Base-by-base conservation (phyloP, 1,140 invertebrate species). In the Drosophila cardini region DNA sequence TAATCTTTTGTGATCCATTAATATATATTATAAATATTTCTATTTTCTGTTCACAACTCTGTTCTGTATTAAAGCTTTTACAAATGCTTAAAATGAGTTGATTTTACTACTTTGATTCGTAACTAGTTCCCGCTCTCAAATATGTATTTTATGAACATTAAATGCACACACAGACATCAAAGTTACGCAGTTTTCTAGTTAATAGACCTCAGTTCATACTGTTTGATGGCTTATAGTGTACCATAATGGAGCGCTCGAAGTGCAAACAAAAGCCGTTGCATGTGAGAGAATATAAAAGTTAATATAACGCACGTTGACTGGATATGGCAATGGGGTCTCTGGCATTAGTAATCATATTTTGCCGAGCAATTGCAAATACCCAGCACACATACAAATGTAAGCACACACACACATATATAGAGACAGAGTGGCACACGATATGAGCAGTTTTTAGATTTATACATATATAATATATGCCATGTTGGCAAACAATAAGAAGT, bases 371-470 rank as follows among this genome's bases (percentile, higher is more conserved):
- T 78, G 74, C 74, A 81, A 81, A 85, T 85, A 79, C 62, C 52
- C 61, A 38, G 26, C 65, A 61, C 38, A 67, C 55, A 50, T 16
- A 58, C 45, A n/a, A 13, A 18, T 69, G 63, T 70, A 53, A 43
- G 45, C 32, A 30, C 10, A n/a, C 43, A 60, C 43, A 46, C 45
- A 65, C 34, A 56, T 30, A 56, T 30, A 53, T n/a, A 62, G 30
- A 32, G 32, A 30, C 16, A 4, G 32, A 45, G 48, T 9, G 34
- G 40, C 61, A 42, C 16, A 58, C 77, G 72, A 86, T 87, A 86
- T 86, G 75, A 87, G 78, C 76, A 87, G 79, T 87, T 86, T 78
- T 87, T 87, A 86, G 83, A 87, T 86, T 83, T 87, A 87, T 74
- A 86, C 56, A 64, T 77, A 60, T 70, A 63, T 75, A 64, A 58